Evolutionary conservation across 2,888 invertebrate species (phyloP).

Genomic region (Drosophila greeni): DNA sequence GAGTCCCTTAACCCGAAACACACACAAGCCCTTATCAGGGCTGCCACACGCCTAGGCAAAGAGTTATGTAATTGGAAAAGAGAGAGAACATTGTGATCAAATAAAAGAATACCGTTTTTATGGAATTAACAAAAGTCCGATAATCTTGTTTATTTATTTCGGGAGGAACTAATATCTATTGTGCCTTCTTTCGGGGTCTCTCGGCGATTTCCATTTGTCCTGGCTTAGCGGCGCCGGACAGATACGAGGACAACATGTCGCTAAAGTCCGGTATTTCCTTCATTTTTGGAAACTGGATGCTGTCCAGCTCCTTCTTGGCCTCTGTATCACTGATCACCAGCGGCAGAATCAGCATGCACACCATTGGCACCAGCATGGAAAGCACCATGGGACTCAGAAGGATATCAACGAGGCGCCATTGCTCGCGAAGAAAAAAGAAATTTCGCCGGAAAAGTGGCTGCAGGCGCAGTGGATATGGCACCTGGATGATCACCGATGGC

Average conservation of each 20-base stretch:
- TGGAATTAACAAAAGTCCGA: conserved; percentile 47
- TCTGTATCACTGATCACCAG: conserved; percentile 98
- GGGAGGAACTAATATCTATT: background rate
- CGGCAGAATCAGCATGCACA: conserved; percentile 93
- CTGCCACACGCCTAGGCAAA: conserved; percentile 73
- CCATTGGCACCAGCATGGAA: conserved; percentile 95
- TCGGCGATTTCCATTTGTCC: background rate
- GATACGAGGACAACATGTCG: conserved; percentile 92
- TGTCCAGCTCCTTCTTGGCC: conserved; percentile 96
- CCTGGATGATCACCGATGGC: conserved; percentile 90
- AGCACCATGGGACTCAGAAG: conserved; percentile 97
- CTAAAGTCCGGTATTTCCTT: conserved; percentile 96
- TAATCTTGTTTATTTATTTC: background rate
- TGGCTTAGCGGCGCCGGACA: conserved; percentile 82
- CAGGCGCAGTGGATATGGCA: conserved; percentile 94
- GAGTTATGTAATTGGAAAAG: conserved; percentile 68
- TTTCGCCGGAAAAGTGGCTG: conserved; percentile 87
- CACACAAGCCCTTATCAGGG: conserved; percentile 77
- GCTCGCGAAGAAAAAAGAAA: conserved; percentile 94
- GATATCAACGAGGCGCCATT: conserved; percentile 95
- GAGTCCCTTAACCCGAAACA: conserved; percentile 25
- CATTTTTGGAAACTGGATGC: conserved; percentile 84
- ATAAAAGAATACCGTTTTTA: conserved; percentile 68
- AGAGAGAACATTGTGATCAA: conserved; percentile 69
- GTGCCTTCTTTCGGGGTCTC: background rate